Percentiles rank a stretch among this genome's conserved stretches.
These are phyloP conservation scores for Macroteleia sp. DNA, from an alignment of 2,888 invertebrate species.

Conservation along the genomic window DNA sequence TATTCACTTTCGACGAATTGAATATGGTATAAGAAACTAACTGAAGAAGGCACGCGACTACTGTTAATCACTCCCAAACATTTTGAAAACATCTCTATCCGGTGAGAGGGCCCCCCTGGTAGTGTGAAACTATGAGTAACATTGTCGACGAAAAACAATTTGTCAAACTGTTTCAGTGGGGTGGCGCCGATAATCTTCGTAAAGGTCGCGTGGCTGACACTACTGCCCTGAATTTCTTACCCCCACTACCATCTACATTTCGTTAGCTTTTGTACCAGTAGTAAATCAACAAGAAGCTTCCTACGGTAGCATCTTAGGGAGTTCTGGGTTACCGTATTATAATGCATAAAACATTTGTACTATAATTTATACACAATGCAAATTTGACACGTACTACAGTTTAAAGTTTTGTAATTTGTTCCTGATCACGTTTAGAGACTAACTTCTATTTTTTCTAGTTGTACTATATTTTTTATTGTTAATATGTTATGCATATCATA, in stretches of 20 bases:
- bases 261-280: slow-evolving; percentile 26
- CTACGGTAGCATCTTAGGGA: slow-evolving; percentile 44
- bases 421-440: no score
- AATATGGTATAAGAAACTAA: slow-evolving; percentile 17
- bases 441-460: no score
- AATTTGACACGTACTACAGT: no score
- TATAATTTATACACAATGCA: no score
- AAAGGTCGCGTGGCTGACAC: slow-evolving; percentile 70
- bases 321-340: slow-evolving; percentile 33
- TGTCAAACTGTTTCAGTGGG: slow-evolving; percentile 51
- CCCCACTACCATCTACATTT: slow-evolving; percentile 28
- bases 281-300: slow-evolving; percentile 52
- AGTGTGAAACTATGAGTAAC: slow-evolving; percentile 35
- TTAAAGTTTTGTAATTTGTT: no score
- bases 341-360: no score
- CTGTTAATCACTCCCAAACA: slow-evolving; percentile 76
- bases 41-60: slow-evolving; percentile 69
- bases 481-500: no score
- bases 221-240: slow-evolving; percentile 39
- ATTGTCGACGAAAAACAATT: slow-evolving; percentile 43
- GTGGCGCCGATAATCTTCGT: slow-evolving; percentile 68
- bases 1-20: slow-evolving; percentile 25
- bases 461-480: no score
- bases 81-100: slow-evolving; percentile 76
- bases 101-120: slow-evolving; percentile 53